Evolutionary conservation across 2,888 invertebrate genomes (phyloP).

Genomic region (Acronicta aceris): DNA sequence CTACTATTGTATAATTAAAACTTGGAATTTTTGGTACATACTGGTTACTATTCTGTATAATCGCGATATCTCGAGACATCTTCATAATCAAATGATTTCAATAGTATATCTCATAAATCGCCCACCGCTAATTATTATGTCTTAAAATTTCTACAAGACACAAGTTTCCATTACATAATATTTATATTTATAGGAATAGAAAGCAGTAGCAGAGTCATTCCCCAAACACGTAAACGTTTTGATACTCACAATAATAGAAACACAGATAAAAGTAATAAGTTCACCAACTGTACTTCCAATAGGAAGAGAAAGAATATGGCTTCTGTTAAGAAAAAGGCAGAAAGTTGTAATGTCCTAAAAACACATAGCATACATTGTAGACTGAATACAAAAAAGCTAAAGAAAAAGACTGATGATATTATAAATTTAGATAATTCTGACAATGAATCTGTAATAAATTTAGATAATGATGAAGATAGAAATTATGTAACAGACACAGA

Average conservation of each 20-base stretch:
- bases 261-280: background rate
- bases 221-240: background rate
- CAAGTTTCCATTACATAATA: too few relatives aligned
- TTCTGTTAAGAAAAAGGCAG: background rate
- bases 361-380: background rate
- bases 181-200: constrained; percentile 20
- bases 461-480: constrained; percentile 42
- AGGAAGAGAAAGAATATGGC: background rate
- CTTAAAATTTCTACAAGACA: too few relatives aligned
- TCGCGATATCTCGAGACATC: too few relatives aligned
- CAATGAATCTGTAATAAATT: constrained; percentile 35
- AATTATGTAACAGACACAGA: constrained; percentile 25
- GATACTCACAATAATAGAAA: background rate
- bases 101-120: too few relatives aligned
- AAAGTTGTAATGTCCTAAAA: background rate
- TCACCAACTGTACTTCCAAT: background rate
- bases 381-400: constrained; percentile 3
- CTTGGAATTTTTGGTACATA: too few relatives aligned
- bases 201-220: constrained; percentile 8
- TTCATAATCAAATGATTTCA: too few relatives aligned
- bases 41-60: too few relatives aligned
- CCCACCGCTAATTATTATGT: too few relatives aligned
- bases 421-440: constrained; percentile 57
- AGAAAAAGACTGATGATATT: constrained; percentile 52
- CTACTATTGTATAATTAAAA: too few relatives aligned